These are phyloP conservation scores for Anniella stebbinsi DNA, from an alignment of 2,797 vertebrate species.

Conservation along the genomic window DNA sequence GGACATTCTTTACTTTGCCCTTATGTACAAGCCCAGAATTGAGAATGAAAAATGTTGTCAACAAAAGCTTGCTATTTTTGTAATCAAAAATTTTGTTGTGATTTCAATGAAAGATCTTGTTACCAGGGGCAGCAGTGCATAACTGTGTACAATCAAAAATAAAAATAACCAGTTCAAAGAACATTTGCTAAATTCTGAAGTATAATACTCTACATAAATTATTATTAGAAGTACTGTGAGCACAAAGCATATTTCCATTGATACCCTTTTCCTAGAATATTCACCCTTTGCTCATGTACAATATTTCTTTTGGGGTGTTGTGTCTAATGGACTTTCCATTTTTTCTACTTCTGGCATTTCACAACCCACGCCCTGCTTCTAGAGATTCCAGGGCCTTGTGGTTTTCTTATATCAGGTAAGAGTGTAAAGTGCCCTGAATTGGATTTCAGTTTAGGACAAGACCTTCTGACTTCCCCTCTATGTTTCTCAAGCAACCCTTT, in stretches of 20 bases:
- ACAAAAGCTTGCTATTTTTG: background rate
- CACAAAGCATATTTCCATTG: conserved; percentile 1
- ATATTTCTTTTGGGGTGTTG: conserved; percentile 5
- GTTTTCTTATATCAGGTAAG: conserved; percentile 95
- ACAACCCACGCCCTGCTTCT: conserved; percentile 81
- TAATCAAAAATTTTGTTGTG: too few species aligned
- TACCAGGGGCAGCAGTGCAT: background rate
- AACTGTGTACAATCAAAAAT: background rate
- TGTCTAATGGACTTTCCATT: conserved; percentile 76
- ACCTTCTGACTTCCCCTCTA: conserved; percentile 68
- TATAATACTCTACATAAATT: conserved; percentile 20
- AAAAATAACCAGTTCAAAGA: conserved; percentile 28
- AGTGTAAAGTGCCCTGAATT: conserved; percentile 71
- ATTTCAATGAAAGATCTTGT: background rate
- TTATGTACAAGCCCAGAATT: background rate
- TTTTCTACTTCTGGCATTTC: conserved; percentile 83
- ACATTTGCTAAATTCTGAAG: conserved; percentile 30
- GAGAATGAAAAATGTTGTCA: background rate
- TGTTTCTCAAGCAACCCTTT: conserved; percentile 50
- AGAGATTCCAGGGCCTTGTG: conserved; percentile 95
- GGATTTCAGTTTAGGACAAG: conserved; percentile 46
- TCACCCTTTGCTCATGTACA: conserved; percentile 10
- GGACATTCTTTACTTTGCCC: background rate
- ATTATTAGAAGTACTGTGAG: conserved; percentile 36
- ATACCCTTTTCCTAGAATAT: background rate